Evolutionary conservation across 2,113 vertebrate genomes (phyloP).

Genomic region (Morone saxatilis): DNA sequence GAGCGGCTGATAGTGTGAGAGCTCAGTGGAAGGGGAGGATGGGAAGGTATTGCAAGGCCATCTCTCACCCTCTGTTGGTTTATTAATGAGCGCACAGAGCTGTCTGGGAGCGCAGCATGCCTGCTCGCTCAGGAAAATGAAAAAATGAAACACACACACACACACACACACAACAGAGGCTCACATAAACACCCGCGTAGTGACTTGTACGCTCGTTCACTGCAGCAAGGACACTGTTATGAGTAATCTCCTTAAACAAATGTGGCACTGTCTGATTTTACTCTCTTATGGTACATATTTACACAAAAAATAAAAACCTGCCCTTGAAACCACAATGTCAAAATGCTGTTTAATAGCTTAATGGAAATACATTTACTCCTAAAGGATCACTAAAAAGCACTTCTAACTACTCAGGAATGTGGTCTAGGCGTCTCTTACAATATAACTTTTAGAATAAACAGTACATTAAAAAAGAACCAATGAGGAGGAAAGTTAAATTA

Average conservation of each 20-base stretch:
- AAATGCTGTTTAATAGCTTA: slow-evolving; percentile 47
- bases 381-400: slow-evolving; percentile 2
- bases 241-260: slow-evolving; percentile 66
- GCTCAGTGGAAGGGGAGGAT: slow-evolving; percentile 62
- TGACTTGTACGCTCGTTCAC: slow-evolving; percentile 48
- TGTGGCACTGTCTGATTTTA: slow-evolving; percentile 47
- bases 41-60: slow-evolving; percentile 81
- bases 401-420: not conserved
- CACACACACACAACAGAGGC: slow-evolving; percentile 17
- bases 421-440: not conserved
- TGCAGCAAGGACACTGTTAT: slow-evolving; percentile 65
- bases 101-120: slow-evolving; percentile 77
- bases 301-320: slow-evolving; percentile 47
- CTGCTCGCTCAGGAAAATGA: slow-evolving; percentile 65
- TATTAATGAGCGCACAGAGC: slow-evolving; percentile 82
- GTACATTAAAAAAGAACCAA: slow-evolving; percentile 1
- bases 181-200: slow-evolving; percentile 38
- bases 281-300: slow-evolving; percentile 46
- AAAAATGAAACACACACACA: slow-evolving; percentile 15
- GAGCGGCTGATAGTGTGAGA: slow-evolving; percentile 48
- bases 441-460: slow-evolving; percentile 9
- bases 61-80: slow-evolving; percentile 80
- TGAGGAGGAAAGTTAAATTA: slow-evolving; percentile 24
- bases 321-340: slow-evolving; percentile 65
- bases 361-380: slow-evolving; percentile 47